phyloP scores from a whole-genome alignment of 2,888 invertebrate species.

The Drosophila tanythrix region DNA sequence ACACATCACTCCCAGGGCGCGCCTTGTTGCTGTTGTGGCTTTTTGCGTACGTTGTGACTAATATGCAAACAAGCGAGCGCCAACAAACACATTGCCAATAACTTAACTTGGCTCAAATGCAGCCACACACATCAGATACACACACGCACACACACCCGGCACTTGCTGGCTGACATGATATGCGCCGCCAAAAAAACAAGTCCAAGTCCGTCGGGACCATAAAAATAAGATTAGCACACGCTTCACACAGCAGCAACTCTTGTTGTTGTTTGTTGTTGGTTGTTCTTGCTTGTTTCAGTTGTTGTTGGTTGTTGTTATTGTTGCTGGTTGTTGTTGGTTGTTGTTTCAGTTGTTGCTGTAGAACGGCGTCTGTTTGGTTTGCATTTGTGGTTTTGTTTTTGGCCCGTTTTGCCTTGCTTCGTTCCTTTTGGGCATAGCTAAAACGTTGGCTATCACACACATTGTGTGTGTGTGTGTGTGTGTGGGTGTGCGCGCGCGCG shows the following conservation, averaged over 20 bases:
- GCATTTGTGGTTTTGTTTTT: constrained; percentile 31
- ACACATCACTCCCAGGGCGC: neutral
- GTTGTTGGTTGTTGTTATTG: constrained; percentile 28
- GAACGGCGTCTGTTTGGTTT: constrained; percentile 40
- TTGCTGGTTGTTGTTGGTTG: constrained; percentile 4
- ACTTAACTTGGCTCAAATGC: constrained; percentile 77
- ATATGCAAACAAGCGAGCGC: constrained; percentile 76
- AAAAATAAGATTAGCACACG: constrained; percentile 80
- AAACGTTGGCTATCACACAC: constrained; percentile 47
- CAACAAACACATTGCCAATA: constrained; percentile 69
- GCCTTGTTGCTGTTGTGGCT: constrained; percentile 23
- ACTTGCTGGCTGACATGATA: constrained; percentile 33
- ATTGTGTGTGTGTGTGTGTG: constrained; percentile 8
- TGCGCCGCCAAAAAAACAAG: constrained; percentile 62
- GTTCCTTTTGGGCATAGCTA: constrained; percentile 41
- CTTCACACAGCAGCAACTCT: constrained; percentile 62
- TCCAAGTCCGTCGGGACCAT: constrained; percentile 76
- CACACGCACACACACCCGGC: constrained; percentile 52
- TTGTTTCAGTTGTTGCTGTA: constrained; percentile 12
- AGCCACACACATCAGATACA: constrained; percentile 32
- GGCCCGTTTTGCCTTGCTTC: constrained; percentile 35
- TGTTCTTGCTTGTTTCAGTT: constrained; percentile 16
- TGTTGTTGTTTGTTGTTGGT: constrained; percentile 28
- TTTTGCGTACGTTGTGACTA: constrained; percentile 64
- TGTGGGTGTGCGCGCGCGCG: constrained; percentile 2